Evolutionary conservation across 2,113 vertebrate genomes (phyloP).

Genomic region (Trematocara nigrifrons): DNA sequence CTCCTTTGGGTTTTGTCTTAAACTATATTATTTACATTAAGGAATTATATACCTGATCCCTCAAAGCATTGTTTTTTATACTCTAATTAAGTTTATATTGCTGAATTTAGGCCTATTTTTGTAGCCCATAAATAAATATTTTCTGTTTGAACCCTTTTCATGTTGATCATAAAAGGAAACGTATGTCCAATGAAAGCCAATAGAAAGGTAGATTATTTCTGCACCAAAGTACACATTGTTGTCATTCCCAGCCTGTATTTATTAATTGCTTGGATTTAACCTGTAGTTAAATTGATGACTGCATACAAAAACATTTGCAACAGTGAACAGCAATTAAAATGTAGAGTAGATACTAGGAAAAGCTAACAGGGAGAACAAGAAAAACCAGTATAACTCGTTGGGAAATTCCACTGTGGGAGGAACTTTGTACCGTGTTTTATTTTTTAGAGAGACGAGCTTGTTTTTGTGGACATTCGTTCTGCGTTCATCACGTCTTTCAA

Average conservation of each 20-base stretch:
- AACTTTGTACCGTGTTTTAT: not conserved
- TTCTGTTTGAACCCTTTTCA: not conserved
- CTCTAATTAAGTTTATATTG: not conserved
- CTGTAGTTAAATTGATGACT: not conserved
- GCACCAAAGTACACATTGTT: rapidly evolving
- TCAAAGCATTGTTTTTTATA: rapidly evolving
- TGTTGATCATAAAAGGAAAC: not conserved
- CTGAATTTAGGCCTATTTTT: not conserved
- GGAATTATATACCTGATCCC: not conserved
- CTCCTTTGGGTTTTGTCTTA: not conserved
- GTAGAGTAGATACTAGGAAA: rapidly evolving
- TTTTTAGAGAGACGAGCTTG: rapidly evolving
- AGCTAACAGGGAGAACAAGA: not conserved
- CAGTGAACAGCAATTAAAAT: not conserved
- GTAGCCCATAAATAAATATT: rapidly evolving
- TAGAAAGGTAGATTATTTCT: not conserved
- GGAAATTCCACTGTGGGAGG: not conserved
- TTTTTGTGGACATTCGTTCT: not conserved
- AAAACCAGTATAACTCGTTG: not conserved
- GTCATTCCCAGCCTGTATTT: not conserved
- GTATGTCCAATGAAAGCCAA: not conserved
- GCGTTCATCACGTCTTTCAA: not conserved
- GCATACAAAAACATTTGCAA: not conserved
- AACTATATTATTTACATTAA: not conserved
- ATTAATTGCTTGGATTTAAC: not conserved